A percentile compares a stretch with the other conserved stretches of the same genome.
These are phyloP conservation scores for Eupithecia pulchellata DNA, from an alignment of 2,888 invertebrate species.

Conservation along the genomic window DNA sequence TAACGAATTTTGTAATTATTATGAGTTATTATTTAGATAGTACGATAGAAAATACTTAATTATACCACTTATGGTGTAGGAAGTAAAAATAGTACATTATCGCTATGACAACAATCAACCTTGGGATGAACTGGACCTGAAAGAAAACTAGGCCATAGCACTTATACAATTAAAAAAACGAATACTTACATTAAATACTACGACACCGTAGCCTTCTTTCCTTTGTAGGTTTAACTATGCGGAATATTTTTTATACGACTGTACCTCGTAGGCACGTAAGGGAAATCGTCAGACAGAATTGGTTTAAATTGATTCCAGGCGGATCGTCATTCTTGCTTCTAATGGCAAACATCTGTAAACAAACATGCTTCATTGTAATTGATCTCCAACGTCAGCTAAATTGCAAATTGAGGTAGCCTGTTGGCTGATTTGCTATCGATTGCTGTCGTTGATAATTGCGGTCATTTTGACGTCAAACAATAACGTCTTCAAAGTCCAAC, in stretches of 20 bases:
- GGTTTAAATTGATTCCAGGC: conserved; percentile 14
- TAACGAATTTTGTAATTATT: too few species aligned
- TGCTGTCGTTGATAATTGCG: not conserved
- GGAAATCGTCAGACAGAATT: conserved; percentile 17
- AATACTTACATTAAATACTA: too few species aligned
- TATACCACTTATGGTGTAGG: too few species aligned
- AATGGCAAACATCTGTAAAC: conserved; percentile 6
- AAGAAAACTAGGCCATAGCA: too few species aligned
- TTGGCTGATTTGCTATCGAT: not conserved
- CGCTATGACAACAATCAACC: too few species aligned
- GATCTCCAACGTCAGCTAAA: conserved; percentile 10
- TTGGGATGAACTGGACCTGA: too few species aligned
- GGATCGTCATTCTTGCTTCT: conserved; percentile 20
- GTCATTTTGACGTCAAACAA: not conserved
- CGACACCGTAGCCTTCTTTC: too few species aligned
- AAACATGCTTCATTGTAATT: conserved; percentile 15
- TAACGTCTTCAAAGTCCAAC: not conserved
- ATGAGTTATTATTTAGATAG: too few species aligned
- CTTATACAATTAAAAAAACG: too few species aligned
- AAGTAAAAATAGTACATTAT: too few species aligned
- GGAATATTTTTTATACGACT: not conserved
- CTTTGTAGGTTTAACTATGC: not conserved
- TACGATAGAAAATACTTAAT: too few species aligned
- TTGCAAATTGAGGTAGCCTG: conserved; percentile 1
- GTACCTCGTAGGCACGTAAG: not conserved